Conservation (phyloP, 2,113 vertebrate genomes). For the Galeopterus variegatus region DNA sequence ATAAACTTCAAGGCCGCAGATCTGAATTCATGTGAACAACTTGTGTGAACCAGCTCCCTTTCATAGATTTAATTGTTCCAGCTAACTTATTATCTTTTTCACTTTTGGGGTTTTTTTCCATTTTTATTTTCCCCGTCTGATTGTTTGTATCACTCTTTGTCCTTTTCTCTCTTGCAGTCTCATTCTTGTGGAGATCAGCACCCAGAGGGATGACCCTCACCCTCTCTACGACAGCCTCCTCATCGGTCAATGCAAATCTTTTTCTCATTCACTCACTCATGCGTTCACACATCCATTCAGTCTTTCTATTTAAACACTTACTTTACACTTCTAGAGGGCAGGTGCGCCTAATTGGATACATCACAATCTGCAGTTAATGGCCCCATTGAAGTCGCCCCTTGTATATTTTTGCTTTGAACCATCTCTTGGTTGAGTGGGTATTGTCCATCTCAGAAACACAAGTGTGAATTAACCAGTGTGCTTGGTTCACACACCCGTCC, state of each 20-base stretch:
- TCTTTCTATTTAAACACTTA: not conserved
- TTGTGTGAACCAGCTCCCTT: not conserved
- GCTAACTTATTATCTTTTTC: not conserved
- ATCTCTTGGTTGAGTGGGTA: not conserved
- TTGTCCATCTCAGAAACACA: not conserved
- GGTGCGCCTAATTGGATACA: slow-evolving; percentile 4
- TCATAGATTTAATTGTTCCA: not conserved
- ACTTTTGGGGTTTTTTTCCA: not conserved
- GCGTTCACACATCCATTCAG: not conserved
- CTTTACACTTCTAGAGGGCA: not conserved
- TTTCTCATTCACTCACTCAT: not conserved
- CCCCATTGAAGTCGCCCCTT: not conserved
- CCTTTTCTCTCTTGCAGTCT: not conserved
- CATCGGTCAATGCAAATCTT: not conserved
- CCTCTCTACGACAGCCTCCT: not conserved
- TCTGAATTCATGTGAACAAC: not conserved
- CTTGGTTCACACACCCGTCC: not conserved
- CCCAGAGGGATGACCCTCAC: not conserved
- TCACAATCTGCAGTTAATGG: not conserved
- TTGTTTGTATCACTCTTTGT: not conserved
- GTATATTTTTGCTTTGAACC: not conserved
- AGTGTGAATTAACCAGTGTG: not conserved
- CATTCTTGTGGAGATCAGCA: not conserved
- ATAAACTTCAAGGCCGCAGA: not conserved
- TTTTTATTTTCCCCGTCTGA: not conserved